These are phyloP conservation scores for Eubucco bourcierii DNA, from an alignment of 2,113 vertebrate genomes.

Conservation along the genomic window DNA sequence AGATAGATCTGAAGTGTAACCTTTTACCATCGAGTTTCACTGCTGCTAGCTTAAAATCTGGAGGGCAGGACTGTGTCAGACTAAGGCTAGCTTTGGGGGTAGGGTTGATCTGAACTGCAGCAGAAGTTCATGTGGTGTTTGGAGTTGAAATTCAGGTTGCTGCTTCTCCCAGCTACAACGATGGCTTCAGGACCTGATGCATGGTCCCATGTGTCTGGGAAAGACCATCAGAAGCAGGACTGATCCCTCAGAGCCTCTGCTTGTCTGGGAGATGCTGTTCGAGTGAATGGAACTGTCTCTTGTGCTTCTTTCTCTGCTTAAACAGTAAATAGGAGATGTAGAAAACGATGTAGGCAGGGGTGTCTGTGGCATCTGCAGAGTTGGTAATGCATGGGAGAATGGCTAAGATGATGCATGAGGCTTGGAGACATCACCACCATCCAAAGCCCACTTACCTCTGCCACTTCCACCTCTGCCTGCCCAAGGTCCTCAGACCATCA, in stretches of 20 bases:
- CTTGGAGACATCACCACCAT: not conserved
- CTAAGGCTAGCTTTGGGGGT: not conserved
- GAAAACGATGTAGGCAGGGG: not conserved
- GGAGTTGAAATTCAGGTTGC: not conserved
- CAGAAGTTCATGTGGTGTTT: not conserved
- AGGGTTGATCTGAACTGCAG: not conserved
- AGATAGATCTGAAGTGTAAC: accelerated
- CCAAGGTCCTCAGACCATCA: accelerated
- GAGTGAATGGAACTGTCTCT: not conserved
- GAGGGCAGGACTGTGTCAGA: not conserved
- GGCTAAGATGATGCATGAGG: not conserved
- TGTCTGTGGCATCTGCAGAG: not conserved
- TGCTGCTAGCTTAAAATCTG: not conserved
- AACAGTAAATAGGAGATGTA: not conserved
- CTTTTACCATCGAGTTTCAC: not conserved
- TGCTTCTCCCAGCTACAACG: not conserved
- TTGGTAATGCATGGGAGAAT: not conserved
- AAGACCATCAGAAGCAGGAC: not conserved
- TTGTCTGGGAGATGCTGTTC: not conserved
- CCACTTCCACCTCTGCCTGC: not conserved
- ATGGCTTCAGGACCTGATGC: not conserved
- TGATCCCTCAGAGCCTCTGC: not conserved
- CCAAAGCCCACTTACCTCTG: accelerated
- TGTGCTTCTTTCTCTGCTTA: not conserved
- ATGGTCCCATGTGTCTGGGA: accelerated